Conservation (phyloP, 2,113 vertebrate genomes). For the Stomatorhinus ivindoensis region DNA sequence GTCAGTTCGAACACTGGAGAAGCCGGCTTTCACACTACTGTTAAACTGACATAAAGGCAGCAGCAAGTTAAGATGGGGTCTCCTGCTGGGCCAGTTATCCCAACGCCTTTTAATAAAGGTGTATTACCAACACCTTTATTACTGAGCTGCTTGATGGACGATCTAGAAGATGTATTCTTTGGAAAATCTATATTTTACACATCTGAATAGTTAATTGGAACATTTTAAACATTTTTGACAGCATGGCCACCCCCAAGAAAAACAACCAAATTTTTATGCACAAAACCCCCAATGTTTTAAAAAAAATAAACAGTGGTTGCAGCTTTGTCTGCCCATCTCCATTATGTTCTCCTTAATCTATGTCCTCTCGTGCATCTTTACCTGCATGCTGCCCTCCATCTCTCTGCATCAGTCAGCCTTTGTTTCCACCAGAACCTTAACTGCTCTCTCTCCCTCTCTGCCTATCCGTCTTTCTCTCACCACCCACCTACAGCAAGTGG, state of each 20-base stretch:
- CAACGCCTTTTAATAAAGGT: background rate
- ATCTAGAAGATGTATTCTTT: background rate
- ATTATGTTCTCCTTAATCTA: background rate
- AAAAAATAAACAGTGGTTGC: background rate
- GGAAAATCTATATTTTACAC: background rate
- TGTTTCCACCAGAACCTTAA: background rate
- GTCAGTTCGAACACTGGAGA: background rate
- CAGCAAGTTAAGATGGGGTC: background rate
- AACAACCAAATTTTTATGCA: background rate
- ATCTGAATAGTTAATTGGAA: background rate
- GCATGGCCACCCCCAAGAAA: background rate
- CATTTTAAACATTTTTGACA: background rate
- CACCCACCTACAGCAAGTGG: background rate
- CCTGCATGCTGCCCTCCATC: background rate
- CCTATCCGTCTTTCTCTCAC: background rate
- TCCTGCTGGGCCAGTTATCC: background rate
- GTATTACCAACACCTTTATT: background rate
- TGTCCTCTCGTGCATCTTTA: background rate
- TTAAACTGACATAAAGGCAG: background rate
- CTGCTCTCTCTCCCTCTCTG: background rate
- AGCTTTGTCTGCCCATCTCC: background rate
- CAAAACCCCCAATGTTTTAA: background rate
- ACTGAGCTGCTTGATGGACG: background rate
- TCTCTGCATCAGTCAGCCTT: background rate
- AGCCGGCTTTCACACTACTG: background rate